phyloP scores from a whole-genome alignment of 1,140 invertebrate species.

The Brachionus rotundiformis region DNA sequence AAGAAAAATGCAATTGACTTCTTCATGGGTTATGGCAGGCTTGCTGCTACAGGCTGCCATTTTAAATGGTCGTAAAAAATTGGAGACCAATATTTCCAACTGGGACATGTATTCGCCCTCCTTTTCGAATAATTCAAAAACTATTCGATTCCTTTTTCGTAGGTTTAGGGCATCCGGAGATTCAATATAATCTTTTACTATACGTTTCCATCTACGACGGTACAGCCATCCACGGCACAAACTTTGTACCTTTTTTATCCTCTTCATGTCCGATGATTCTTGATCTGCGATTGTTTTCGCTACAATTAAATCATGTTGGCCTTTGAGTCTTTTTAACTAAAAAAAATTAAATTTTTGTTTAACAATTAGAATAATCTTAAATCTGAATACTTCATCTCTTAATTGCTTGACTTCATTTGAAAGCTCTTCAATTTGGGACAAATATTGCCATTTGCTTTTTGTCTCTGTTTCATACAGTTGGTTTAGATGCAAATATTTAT shows the following conservation, averaged over 20 bases:
- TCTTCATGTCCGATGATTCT: conserved; percentile 72
- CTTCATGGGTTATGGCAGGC: conserved; percentile 87
- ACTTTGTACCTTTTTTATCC: conserved; percentile 90
- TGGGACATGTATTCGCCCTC: conserved; percentile 74
- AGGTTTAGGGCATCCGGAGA: conserved; percentile 90
- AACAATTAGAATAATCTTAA: conserved; percentile 54
- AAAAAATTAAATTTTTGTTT: neutral
- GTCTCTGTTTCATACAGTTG: conserved; percentile 89
- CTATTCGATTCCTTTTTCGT: conserved; percentile 86
- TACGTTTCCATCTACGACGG: conserved; percentile 88
- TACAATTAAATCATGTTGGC: conserved; percentile 29
- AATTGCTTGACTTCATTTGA: conserved; percentile 84
- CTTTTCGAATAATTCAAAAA: conserved; percentile 86
- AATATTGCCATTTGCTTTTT: conserved; percentile 89
- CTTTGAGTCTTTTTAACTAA: conserved; percentile 15
- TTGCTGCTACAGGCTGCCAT: conserved; percentile 88
- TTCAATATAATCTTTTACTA: conserved; percentile 88
- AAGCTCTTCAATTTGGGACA: conserved; percentile 85
- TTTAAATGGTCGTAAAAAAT: conserved; percentile 84
- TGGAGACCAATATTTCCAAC: conserved; percentile 85
- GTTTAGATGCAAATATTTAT: conserved; percentile 85
- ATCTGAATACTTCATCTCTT: conserved; percentile 83
- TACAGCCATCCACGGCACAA: conserved; percentile 92
- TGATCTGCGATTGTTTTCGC: conserved; percentile 62
- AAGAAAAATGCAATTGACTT: conserved; percentile 90